Evolutionary conservation across 2,888 invertebrate genomes (phyloP).

Genomic region (Aporophyla nigra): DNA sequence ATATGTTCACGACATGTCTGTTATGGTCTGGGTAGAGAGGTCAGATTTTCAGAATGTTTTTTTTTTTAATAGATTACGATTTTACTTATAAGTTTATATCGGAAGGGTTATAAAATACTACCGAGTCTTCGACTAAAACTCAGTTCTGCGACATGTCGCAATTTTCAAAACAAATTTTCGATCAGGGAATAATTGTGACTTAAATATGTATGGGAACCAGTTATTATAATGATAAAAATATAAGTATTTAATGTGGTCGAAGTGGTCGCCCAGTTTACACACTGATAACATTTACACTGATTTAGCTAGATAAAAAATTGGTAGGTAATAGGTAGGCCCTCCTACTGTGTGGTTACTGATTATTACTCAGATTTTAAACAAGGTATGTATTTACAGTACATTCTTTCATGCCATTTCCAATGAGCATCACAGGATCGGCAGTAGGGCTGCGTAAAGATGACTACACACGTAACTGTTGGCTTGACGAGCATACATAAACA

Average conservation of each 20-base stretch:
- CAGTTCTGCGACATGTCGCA: background rate
- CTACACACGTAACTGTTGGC: background rate
- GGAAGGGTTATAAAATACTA: background rate
- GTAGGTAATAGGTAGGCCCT: too few relatives aligned
- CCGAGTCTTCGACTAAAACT: background rate
- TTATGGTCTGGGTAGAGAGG: background rate
- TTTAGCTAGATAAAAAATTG: background rate
- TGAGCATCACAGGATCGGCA: background rate
- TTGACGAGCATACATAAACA: background rate
- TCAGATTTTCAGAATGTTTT: background rate
- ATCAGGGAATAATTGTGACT: background rate
- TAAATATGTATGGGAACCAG: background rate
- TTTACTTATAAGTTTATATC: background rate
- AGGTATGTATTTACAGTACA: background rate
- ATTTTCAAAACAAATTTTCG: background rate
- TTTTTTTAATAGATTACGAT: background rate
- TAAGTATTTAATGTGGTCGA: slow-evolving; percentile 4
- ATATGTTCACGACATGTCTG: slow-evolving; percentile 18
- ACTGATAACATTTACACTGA: slow-evolving; percentile 10
- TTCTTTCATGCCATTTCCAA: background rate
- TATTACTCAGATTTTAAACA: background rate
- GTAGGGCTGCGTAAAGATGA: background rate
- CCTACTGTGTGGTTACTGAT: background rate
- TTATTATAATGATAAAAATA: background rate
- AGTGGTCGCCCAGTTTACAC: slow-evolving; percentile 7